Base-by-base conservation (phyloP, 1,140 invertebrate genomes). In the Apis dorsata region DNA sequence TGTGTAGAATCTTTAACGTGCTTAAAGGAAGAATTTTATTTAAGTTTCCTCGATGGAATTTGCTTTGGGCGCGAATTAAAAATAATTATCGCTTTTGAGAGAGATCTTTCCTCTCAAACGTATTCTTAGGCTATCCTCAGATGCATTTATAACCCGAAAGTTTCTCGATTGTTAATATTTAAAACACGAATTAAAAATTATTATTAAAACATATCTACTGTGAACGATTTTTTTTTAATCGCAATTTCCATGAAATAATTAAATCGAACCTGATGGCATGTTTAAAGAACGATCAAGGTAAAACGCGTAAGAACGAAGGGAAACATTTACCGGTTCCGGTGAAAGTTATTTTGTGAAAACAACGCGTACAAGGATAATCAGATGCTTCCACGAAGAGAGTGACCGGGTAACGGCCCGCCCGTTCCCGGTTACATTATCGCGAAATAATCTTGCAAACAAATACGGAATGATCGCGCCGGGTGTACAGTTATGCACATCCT, bases 381-480 rank as follows among this genome's bases (percentile, higher is more conserved):
- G 63, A 57, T 19, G 24, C 9, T 60, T 7, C 55, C 17, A 12
- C 51, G 51, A 77, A 68, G 24, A 57, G 65, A 69, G 80, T 69
- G 65, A 82, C 24, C 51, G 15, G 73, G 73, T 77, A 69, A 62
- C 62, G 49, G 60, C 53, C n/a, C 13, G 21, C 11, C 49, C 53
- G 24, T 84, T 60, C 49, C 34, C 28, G 72, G 17, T 70, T 75
- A 68, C 66, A 76, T 73, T 65, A 76, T 71, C 66, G 55, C 28
- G 34, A 62, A 72, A 68, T 28, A 57, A 76, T 55, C 69, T 84
- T 66, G 70, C 83, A 72, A 84, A 79, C 66, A 66, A 80, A 86
- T 84, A 44, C 72, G 66, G 55, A 51, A 72, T 34, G 70, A 65
- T 34, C 72, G 28, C 7, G 51, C 24, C 24, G 55, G 65, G 74